These are phyloP conservation scores for Myotis findleyi DNA, from an alignment of 2,797 vertebrate genomes.

Conservation along the genomic window DNA sequence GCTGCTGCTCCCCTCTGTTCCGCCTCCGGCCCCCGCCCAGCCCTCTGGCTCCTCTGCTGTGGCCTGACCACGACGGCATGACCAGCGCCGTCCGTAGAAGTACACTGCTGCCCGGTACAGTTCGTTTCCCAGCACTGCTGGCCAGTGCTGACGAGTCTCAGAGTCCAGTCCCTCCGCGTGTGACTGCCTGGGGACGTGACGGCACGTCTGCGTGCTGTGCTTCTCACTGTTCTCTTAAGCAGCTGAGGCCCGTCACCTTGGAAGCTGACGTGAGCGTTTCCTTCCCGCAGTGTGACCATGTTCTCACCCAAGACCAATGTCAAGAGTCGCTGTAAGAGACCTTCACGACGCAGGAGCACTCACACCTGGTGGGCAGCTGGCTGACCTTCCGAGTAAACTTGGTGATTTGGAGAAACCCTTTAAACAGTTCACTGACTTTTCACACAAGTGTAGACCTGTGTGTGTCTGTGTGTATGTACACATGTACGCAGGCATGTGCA, in stretches of 20 bases:
- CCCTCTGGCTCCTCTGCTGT: background rate
- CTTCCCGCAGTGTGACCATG: constrained; percentile 88
- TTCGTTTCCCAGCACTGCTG: background rate
- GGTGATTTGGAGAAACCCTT: background rate
- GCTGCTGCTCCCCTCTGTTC: background rate
- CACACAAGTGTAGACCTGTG: background rate
- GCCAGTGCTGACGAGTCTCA: background rate
- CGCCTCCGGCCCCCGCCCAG: background rate
- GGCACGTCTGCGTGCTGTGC: background rate
- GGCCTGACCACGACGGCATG: background rate
- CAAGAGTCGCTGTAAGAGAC: constrained; percentile 81
- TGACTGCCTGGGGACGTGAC: background rate
- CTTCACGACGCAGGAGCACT: constrained; percentile 76
- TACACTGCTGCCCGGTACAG: too few relatives aligned
- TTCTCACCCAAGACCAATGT: constrained; percentile 91
- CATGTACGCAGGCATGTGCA: too few relatives aligned
- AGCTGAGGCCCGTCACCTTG: background rate
- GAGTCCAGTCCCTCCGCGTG: background rate
- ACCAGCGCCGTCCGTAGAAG: background rate
- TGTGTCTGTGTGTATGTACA: background rate
- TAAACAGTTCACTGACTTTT: background rate
- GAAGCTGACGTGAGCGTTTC: background rate
- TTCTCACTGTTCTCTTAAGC: background rate
- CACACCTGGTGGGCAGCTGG: constrained; percentile 85
- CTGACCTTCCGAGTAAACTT: background rate